These are phyloP conservation scores for Amblyteles armatorius DNA, from an alignment of 2,888 invertebrate genomes.

Conservation along the genomic window DNA sequence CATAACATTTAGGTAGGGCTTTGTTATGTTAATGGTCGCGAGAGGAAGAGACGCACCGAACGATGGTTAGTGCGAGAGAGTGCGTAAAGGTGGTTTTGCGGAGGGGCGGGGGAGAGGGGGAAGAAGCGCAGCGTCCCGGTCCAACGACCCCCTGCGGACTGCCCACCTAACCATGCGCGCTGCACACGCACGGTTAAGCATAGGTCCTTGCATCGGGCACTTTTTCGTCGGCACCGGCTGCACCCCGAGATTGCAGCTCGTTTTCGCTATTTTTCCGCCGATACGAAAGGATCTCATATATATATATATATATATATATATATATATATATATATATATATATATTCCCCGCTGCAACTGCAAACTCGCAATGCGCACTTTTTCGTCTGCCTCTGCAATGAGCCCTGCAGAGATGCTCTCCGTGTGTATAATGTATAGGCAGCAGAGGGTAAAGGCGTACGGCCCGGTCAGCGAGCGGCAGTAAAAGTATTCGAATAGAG, in stretches of 20 bases:
- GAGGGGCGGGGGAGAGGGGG: neutral
- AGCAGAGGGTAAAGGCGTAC: constrained; percentile 26
- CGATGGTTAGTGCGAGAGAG: constrained; percentile 41
- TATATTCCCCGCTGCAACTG: neutral
- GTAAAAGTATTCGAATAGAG: constrained; percentile 13
- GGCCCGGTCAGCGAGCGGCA: constrained; percentile 27
- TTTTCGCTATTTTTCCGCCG: neutral
- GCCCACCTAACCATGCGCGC: constrained; percentile 7
- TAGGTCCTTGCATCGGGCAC: neutral
- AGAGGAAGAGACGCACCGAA: constrained; percentile 31
- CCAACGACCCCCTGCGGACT: constrained; percentile 68
- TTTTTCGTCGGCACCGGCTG: constrained; percentile 40
- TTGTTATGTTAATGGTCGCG: constrained; percentile 68
- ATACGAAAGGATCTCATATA: neutral
- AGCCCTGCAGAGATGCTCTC: neutral
- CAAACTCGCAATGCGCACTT: constrained; percentile 1
- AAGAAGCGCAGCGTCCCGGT: constrained; percentile 55
- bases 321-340: no score
- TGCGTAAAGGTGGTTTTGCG: constrained; percentile 23
- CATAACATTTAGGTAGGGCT: constrained; percentile 64
- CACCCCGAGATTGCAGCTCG: neutral
- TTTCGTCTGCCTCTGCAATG: constrained; percentile 17
- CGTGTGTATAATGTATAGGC: constrained; percentile 18
- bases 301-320: neutral
- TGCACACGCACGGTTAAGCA: neutral